Evolutionary conservation across 2,113 vertebrate species (phyloP).

Genomic region (Eulemur rufifrons): DNA sequence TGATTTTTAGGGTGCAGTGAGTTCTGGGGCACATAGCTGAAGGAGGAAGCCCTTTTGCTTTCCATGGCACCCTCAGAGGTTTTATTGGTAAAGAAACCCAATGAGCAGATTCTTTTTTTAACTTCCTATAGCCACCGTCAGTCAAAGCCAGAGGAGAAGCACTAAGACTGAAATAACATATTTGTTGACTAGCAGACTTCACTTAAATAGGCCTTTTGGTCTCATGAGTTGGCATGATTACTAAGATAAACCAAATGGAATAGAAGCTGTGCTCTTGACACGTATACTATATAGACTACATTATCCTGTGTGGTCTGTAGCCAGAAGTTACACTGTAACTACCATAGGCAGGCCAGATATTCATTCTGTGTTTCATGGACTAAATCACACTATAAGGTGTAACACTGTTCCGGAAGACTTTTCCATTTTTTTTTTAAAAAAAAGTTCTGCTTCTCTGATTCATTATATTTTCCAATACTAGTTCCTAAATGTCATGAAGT

Average conservation of each 20-base stretch:
- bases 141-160: not conserved
- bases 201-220: not conserved
- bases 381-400: not conserved
- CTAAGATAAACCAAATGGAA: not conserved
- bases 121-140: not conserved
- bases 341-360: not conserved
- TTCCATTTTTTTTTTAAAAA: not conserved
- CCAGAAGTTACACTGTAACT: not conserved
- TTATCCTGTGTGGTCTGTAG: not conserved
- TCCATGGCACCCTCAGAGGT: not conserved
- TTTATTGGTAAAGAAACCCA: not conserved
- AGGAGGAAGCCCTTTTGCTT: not conserved
- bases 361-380: not conserved
- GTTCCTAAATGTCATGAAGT: not conserved
- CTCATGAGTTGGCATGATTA: not conserved
- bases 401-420: not conserved
- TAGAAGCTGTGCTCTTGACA: not conserved
- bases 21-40: not conserved
- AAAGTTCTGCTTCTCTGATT: not conserved
- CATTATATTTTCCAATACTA: not conserved
- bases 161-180: not conserved
- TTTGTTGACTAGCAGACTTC: not conserved
- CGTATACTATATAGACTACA: not conserved
- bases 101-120: not conserved
- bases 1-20: not conserved